Percentiles rank a stretch among this genome's conserved stretches.
Evolutionary conservation across 2,113 vertebrate species (phyloP).

Genomic region (Aegithalos caudatus): DNA sequence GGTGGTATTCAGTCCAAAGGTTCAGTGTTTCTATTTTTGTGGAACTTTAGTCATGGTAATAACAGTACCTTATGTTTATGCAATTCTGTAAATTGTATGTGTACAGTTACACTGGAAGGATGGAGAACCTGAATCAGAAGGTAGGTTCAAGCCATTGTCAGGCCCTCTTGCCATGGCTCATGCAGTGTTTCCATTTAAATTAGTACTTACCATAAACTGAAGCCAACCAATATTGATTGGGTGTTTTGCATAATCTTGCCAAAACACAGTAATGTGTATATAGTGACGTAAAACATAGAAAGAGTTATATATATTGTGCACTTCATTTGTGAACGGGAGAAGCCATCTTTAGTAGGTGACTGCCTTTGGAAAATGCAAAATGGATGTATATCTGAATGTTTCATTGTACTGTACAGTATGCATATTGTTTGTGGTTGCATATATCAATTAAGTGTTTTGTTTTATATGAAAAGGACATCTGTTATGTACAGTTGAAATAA

Average conservation of each 20-base stretch:
- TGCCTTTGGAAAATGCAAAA: conserved; percentile 73
- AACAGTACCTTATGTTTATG: conserved; percentile 60
- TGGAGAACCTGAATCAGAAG: conserved; percentile 58
- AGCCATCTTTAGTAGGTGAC: conserved; percentile 78
- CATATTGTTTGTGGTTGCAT: conserved; percentile 83
- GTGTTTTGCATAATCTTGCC: conserved; percentile 71
- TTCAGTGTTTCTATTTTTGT: conserved; percentile 65
- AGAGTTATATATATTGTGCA: conserved; percentile 80
- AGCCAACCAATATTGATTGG: conserved; percentile 40
- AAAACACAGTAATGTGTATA: conserved; percentile 76
- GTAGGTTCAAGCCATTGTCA: conserved; percentile 60
- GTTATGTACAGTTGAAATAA: conserved; percentile 99
- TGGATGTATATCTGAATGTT: conserved; percentile 85
- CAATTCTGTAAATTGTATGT: conserved; percentile 66
- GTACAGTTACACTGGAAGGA: conserved; percentile 56
- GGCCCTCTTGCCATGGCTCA: conserved; percentile 41
- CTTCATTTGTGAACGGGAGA: conserved; percentile 86
- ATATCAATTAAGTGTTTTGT: conserved; percentile 82
- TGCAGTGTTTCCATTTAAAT: conserved; percentile 49
- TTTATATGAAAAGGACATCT: conserved; percentile 82
- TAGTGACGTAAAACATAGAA: conserved; percentile 59
- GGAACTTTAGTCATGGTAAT: conserved; percentile 52
- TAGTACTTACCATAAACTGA: conserved; percentile 38
- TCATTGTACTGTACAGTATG: conserved; percentile 85
- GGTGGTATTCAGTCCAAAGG: conserved; percentile 52